Percentiles rank a stretch among this genome's conserved stretches.
Conservation (phyloP, 35 echinoderm and acorn worm species). For the Diadema setosum region DNA sequence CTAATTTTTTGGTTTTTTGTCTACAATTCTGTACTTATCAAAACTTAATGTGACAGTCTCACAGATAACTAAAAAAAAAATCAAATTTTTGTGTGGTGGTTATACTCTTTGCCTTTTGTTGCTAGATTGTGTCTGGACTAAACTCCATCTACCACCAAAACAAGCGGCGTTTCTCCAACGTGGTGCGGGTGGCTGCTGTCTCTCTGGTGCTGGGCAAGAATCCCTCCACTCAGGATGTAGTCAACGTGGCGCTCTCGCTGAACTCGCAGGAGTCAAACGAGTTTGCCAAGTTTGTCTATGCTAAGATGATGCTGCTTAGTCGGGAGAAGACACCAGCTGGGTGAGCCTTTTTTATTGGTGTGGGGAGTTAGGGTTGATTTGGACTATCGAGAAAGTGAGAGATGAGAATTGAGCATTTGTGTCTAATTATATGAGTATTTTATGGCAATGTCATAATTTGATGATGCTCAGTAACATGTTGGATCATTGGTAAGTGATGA, state of each 20-base stretch:
- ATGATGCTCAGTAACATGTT: no score
- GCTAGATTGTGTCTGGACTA: constrained; percentile 61
- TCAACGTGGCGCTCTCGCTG: constrained; percentile 67
- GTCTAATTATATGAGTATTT: no score
- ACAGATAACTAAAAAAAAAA: no score
- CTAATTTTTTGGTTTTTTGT: no score
- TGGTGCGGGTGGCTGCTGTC: constrained; percentile 50
- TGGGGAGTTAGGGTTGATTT: no score
- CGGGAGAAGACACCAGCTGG: constrained; percentile 38
- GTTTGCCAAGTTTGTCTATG: constrained; percentile 64
- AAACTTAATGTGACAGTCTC: no score
- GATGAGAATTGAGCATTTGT: background rate
- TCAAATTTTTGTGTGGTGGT: no score
- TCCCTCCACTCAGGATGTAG: constrained; percentile 70
- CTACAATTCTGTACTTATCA: no score
- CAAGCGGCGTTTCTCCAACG: constrained; percentile 60
- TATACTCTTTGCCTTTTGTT: background rate
- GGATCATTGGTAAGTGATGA: no score
- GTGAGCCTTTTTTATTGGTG: no score
- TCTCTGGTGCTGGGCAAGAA: constrained; percentile 64
- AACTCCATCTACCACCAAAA: constrained; percentile 81
- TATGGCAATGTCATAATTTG: no score
- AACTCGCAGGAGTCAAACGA: constrained; percentile 41
- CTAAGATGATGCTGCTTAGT: constrained; percentile 64
- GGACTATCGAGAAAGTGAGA: background rate